Percentiles rank a stretch among this genome's conserved stretches.
These are phyloP conservation scores for Lymantria monacha DNA, from an alignment of 2,888 invertebrate species.

Conservation along the genomic window DNA sequence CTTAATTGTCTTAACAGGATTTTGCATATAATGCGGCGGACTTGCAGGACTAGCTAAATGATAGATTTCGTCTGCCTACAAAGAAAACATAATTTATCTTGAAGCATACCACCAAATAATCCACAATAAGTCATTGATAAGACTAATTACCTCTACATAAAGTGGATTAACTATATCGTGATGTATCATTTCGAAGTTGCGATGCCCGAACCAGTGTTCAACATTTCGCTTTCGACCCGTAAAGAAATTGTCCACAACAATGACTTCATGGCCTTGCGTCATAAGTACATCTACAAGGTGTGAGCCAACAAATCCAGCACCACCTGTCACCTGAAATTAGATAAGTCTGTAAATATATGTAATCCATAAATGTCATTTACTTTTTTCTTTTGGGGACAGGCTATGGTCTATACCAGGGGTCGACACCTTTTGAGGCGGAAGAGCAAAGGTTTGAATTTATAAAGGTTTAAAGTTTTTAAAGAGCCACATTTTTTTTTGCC, in stretches of 20 bases:
- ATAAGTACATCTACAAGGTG: constrained; percentile 98
- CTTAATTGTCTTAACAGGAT: constrained; percentile 99
- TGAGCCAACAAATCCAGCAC: constrained; percentile 99
- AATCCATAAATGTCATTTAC: background rate
- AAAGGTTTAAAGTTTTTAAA: no score
- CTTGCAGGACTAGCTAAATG: constrained; percentile 99
- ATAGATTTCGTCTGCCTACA: constrained; percentile 95
- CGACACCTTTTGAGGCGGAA: no score
- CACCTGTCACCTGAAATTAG: constrained; percentile 90
- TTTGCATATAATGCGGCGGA: constrained; percentile 99
- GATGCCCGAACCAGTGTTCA: constrained; percentile 99
- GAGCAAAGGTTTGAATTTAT: no score
- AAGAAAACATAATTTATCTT: constrained; percentile 12
- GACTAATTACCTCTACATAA: constrained; percentile 89
- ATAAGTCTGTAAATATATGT: background rate
- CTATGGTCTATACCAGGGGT: no score
- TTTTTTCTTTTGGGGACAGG: no score
- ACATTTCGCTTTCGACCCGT: constrained; percentile 98
- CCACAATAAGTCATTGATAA: background rate
- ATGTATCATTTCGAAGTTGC: constrained; percentile 99
- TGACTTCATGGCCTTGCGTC: constrained; percentile 97
- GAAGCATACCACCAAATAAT: background rate
- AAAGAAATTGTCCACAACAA: constrained; percentile 98
- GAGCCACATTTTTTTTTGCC: no score
- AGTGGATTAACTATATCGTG: constrained; percentile 99